Percentiles rank a stretch among this genome's conserved stretches.
Evolutionary conservation across 2,797 vertebrate genomes (phyloP).

Genomic region (Nannoperca australis): DNA sequence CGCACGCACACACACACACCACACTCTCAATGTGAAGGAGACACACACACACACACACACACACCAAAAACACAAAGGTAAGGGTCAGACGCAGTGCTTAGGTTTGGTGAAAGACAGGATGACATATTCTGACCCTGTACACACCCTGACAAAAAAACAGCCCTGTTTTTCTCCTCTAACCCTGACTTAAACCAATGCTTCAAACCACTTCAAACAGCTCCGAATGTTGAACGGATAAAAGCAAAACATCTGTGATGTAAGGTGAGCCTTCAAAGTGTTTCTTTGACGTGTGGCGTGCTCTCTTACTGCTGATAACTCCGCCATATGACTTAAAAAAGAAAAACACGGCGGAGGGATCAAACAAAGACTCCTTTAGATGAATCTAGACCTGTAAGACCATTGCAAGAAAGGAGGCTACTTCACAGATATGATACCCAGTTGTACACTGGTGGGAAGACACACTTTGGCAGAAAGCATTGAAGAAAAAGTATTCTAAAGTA

Average conservation of each 20-base stretch:
- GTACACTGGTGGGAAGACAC: constrained; percentile 73
- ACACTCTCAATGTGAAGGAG: constrained; percentile 35
- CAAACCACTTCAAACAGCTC: constrained; percentile 56
- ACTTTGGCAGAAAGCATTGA: constrained; percentile 80
- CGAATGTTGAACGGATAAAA: constrained; percentile 43
- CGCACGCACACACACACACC: no score
- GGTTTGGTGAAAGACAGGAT: constrained; percentile 38
- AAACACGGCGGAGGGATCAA: constrained; percentile 33
- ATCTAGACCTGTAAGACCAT: constrained; percentile 37
- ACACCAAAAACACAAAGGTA: constrained; percentile 12
- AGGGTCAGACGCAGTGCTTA: constrained; percentile 62
- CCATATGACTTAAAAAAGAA: constrained; percentile 8
- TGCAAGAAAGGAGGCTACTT: constrained; percentile 60
- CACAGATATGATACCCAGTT: constrained; percentile 67
- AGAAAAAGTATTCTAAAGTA: constrained; percentile 52
- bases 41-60: constrained; percentile 11
- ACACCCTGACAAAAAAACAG: constrained; percentile 50
- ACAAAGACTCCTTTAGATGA: constrained; percentile 41
- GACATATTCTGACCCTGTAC: constrained; percentile 53
- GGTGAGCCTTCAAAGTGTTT: constrained; percentile 53
- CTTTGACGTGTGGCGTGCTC: constrained; percentile 42
- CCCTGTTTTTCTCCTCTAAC: constrained; percentile 45
- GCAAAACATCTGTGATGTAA: constrained; percentile 38
- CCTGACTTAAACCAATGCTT: constrained; percentile 46
- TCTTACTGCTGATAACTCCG: constrained; percentile 29